Conservation (phyloP, 2,797 vertebrate species). For the Semotilus atromaculatus region DNA sequence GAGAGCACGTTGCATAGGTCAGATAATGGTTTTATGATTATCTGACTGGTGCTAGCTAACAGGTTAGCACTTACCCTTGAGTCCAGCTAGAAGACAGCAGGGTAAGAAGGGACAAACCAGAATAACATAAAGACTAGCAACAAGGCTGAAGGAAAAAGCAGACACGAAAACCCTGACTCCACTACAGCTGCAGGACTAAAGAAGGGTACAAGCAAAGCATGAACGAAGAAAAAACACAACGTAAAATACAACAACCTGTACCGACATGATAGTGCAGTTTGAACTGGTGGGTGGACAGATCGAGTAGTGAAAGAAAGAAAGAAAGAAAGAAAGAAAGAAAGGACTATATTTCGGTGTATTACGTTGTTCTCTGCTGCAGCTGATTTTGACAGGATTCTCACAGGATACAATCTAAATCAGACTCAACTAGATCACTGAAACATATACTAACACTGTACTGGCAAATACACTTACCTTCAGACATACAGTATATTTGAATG, state of each 20-base stretch:
- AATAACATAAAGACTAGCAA: constrained; percentile 99
- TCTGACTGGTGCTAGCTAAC: constrained; percentile 99
- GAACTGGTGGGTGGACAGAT: constrained; percentile 71
- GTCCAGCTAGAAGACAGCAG: constrained; percentile 99
- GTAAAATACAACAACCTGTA: constrained; percentile 76
- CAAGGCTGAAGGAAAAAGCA: constrained; percentile 97
- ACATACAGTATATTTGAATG: constrained; percentile 45
- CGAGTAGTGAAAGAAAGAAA: constrained; percentile 54
- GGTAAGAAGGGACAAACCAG: constrained; percentile 99
- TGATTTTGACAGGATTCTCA: constrained; percentile 67
- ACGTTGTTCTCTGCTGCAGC: constrained; percentile 77
- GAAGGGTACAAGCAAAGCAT: constrained; percentile 95
- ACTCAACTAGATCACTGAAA: constrained; percentile 46
- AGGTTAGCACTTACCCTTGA: constrained; percentile 99
- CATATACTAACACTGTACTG: constrained; percentile 62
- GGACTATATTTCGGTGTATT: constrained; percentile 63
- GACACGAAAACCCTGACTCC: constrained; percentile 98
- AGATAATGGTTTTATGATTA: constrained; percentile 99
- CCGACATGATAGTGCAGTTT: constrained; percentile 77
- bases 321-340: constrained; percentile 31
- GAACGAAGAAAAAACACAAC: constrained; percentile 89
- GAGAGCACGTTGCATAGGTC: constrained; percentile 98
- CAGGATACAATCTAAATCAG: constrained; percentile 25
- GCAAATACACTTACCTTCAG: constrained; percentile 63
- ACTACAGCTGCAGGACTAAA: constrained; percentile 89